Conservation (phyloP, 2,888 invertebrate species). For the Dinocampus coccinellae region DNA sequence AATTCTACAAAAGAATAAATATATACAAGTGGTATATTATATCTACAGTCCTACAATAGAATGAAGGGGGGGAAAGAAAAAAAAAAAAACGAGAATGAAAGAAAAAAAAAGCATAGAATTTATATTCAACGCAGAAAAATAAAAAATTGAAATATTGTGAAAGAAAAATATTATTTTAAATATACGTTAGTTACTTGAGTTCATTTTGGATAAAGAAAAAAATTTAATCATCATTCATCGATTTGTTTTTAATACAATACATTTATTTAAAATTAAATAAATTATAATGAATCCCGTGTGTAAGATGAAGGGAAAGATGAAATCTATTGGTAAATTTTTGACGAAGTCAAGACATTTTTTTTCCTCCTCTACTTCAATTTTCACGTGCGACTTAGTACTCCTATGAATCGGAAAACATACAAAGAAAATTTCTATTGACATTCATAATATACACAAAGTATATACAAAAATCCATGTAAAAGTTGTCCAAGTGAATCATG, state of each 20-base stretch:
- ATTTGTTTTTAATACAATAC: too few relatives aligned
- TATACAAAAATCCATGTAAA: conserved; percentile 8
- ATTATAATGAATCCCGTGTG: too few relatives aligned
- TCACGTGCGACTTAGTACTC: conserved; percentile 6
- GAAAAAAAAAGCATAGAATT: too few relatives aligned
- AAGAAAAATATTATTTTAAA: too few relatives aligned
- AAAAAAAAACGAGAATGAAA: too few relatives aligned
- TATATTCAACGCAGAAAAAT: too few relatives aligned
- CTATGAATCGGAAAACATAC: neutral
- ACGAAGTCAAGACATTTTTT: neutral
- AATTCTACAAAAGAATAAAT: conserved; percentile 1
- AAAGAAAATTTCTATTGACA: neutral
- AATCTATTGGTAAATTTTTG: neutral
- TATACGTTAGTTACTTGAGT: too few relatives aligned
- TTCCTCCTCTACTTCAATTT: conserved; percentile 7
- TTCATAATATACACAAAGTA: neutral
- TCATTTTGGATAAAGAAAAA: too few relatives aligned
- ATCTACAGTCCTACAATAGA: too few relatives aligned
- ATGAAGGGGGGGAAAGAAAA: neutral
- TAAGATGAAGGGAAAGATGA: neutral
- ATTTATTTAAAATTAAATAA: too few relatives aligned
- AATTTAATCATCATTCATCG: too few relatives aligned
- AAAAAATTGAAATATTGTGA: too few relatives aligned
- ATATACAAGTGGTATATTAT: neutral
- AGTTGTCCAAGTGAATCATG: conserved; percentile 12